Evolutionary conservation across 2,888 invertebrate genomes (phyloP).

Genomic region (Autographa pulchrina): DNA sequence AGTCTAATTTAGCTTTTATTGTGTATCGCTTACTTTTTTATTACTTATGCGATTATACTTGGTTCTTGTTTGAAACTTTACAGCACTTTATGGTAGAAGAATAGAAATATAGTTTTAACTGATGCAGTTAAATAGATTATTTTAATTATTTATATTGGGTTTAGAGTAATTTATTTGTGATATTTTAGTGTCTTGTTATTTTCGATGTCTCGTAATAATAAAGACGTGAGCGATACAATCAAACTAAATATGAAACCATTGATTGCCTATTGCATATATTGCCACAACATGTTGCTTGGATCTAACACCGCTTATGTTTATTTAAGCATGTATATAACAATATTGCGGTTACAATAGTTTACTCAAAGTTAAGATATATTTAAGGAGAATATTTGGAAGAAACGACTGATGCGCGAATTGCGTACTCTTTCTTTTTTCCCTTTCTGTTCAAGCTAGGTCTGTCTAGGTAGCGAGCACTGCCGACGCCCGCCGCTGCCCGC

Average conservation of each 20-base stretch:
- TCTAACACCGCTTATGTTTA: slow-evolving; percentile 50
- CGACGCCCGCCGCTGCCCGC: slow-evolving; percentile 80
- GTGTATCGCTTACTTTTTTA: slow-evolving; percentile 54
- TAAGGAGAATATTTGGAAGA: slow-evolving; percentile 81
- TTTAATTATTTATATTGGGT: not conserved
- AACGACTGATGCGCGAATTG: slow-evolving; percentile 88
- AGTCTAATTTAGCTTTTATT: slow-evolving; percentile 34
- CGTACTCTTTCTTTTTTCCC: slow-evolving; percentile 87
- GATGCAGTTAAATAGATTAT: not conserved
- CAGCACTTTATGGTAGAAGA: not conserved
- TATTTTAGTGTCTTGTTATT: not conserved
- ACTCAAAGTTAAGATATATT: slow-evolving; percentile 61
- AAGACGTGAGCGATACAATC: slow-evolving; percentile 29
- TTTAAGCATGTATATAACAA: slow-evolving; percentile 61
- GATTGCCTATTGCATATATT: slow-evolving; percentile 46
- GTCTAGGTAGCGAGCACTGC: slow-evolving; percentile 87
- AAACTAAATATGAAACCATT: slow-evolving; percentile 28
- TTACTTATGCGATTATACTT: slow-evolving; percentile 20
- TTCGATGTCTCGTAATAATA: slow-evolving; percentile 12
- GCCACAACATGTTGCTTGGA: slow-evolving; percentile 58
- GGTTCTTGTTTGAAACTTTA: not conserved
- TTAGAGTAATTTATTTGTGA: not conserved
- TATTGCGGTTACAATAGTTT: slow-evolving; percentile 58
- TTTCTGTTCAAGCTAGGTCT: slow-evolving; percentile 90
- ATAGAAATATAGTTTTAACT: not conserved